Conservation (phyloP, 2,888 invertebrate species). For the Marasmarcha lunaedactyla region DNA sequence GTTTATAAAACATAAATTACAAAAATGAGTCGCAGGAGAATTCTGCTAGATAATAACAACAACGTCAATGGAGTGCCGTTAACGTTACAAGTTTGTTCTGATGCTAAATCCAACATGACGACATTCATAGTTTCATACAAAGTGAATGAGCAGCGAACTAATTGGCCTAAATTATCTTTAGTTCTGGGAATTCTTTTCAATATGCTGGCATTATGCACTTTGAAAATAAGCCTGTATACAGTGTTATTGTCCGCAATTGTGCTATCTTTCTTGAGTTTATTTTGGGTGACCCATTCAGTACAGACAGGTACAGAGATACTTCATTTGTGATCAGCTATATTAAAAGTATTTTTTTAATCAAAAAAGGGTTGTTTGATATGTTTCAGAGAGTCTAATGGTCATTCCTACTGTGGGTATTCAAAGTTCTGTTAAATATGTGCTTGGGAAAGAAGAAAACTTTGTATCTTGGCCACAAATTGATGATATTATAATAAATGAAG, state of each 20-base stretch:
- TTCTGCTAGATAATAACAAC: slow-evolving; percentile 26
- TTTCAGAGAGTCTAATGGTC: slow-evolving; percentile 51
- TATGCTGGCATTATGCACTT: slow-evolving; percentile 34
- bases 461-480: slow-evolving; percentile 53
- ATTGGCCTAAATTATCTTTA: slow-evolving; percentile 37
- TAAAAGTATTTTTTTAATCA: too few species aligned
- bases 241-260: slow-evolving; percentile 38
- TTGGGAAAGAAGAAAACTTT: slow-evolving; percentile 44
- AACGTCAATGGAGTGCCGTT: slow-evolving; percentile 53
- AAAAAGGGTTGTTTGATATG: background rate
- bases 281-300: slow-evolving; percentile 58
- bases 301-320: slow-evolving; percentile 62
- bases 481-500: slow-evolving; percentile 63
- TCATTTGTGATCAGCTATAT: too few species aligned
- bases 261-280: slow-evolving; percentile 39
- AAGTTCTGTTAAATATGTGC: slow-evolving; percentile 51
- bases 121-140: slow-evolving; percentile 47
- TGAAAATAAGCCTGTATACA: slow-evolving; percentile 40
- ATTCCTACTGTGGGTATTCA: slow-evolving; percentile 59
- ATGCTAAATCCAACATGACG: slow-evolving; percentile 22
- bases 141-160: slow-evolving; percentile 28
- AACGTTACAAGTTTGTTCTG: slow-evolving; percentile 25
- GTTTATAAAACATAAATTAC: too few species aligned
- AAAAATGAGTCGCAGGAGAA: too few species aligned
- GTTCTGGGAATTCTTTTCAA: slow-evolving; percentile 42